A percentile compares a stretch with the other conserved stretches of the same genome.
phyloP scores from a whole-genome alignment of 2,888 invertebrate species.

The Prionchulus punctatus region DNA sequence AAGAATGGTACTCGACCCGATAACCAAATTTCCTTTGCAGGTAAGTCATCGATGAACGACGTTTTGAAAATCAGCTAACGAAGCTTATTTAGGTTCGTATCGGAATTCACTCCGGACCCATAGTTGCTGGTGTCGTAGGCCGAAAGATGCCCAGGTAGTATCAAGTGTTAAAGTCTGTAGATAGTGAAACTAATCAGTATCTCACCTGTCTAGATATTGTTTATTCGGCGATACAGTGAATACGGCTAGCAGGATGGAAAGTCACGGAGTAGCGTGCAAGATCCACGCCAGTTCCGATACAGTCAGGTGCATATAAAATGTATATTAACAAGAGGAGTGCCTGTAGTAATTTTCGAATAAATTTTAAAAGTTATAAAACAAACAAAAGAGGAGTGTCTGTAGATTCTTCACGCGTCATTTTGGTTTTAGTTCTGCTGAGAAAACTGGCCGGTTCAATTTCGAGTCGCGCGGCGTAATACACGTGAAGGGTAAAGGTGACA shows the following conservation, averaged over 20 bases:
- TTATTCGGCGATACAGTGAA: constrained; percentile 27
- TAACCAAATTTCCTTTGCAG: neutral
- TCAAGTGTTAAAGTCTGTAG: too few species aligned
- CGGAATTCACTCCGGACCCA: constrained; percentile 14
- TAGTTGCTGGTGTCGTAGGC: constrained; percentile 15
- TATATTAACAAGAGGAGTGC: too few species aligned
- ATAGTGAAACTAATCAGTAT: too few species aligned
- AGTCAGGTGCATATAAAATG: neutral
- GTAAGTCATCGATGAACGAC: neutral
- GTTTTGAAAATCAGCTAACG: neutral
- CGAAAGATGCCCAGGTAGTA: constrained; percentile 15
- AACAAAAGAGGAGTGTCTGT: neutral
- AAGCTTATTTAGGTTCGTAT: constrained; percentile 12
- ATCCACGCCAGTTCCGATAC: neutral
- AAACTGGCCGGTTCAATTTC: too few species aligned
- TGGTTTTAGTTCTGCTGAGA: too few species aligned
- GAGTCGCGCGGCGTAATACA: neutral
- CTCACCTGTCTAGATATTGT: too few species aligned
- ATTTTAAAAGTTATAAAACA: neutral
- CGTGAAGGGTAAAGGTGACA: neutral
- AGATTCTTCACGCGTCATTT: too few species aligned
- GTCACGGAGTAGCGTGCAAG: constrained; percentile 15
- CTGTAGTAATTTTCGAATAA: too few species aligned
- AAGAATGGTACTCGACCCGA: constrained; percentile 14
- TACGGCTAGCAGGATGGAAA: constrained; percentile 28